Base-by-base conservation (phyloP, 2,797 vertebrate genomes). In the Aselliscus stoliczkanus region DNA sequence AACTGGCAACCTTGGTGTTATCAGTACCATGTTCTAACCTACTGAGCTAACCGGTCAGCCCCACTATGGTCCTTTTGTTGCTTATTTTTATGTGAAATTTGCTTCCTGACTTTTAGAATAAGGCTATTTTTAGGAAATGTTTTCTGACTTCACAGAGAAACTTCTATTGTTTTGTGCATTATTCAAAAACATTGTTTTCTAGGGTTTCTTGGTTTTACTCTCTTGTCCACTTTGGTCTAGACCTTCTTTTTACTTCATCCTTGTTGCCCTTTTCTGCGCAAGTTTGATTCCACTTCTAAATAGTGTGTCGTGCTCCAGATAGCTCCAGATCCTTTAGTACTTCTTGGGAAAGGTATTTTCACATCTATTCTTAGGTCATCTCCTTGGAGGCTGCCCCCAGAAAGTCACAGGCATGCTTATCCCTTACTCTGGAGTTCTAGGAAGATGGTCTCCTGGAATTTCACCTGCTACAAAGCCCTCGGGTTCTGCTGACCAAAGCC, bases 301-400 rank as follows among this genome's bases (percentile, higher is more conserved):
- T 13, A 42, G 4, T 47, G 85, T 65, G 4, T 76, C 79, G 47
- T 91, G 56, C 56, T 52, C 79, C 27, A 89, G n/a, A 52, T 4
- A 1, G 27, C 27, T 77, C 21, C 15, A 27, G 39, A 37, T 60
- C 27, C 31, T 76, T 76, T 50, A 75, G 60, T 21, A 25, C 29
- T 83, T 80, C 17, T 64, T 58, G n/a, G 75, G 37, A 88, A 89
- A 86, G 80, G 34, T 73, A 39, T 85, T 93, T 94, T 91, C 76
- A 81, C 9, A 60, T 52, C 13, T 23, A 5, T 4, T 64, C 18
- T 58, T 97, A 70, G 60, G 64, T 27, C 25, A 54, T 52, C 11
- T 88, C n/a, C 62, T 37, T 85, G 39, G 2, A 90, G 34, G 29
- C 12, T 44, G 12, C 21, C 34, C 44, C 21, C 15, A 82, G 58